Conservation (phyloP, 2,888 invertebrate genomes). For the Macrophya annulata region DNA sequence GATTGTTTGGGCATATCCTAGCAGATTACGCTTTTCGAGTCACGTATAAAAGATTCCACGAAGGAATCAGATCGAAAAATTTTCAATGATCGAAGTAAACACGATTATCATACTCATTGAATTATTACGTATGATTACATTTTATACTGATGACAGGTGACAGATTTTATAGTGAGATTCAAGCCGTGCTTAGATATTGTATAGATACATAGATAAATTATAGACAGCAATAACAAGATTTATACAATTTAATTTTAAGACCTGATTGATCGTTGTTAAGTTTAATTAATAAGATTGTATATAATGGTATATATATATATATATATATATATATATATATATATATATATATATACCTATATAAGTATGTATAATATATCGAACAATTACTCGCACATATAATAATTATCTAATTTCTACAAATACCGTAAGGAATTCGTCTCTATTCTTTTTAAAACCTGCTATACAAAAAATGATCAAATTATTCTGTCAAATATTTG, state of each 20-base stretch:
- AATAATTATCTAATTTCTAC: slow-evolving; percentile 49
- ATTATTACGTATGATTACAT: neutral
- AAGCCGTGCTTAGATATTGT: slow-evolving; percentile 15
- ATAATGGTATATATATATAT: slow-evolving; percentile 20
- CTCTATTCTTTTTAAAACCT: slow-evolving; percentile 12
- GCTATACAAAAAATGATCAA: neutral
- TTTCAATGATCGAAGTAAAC: neutral
- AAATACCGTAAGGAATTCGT: neutral
- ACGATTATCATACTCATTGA: neutral
- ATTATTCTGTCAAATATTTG: neutral
- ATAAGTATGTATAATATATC: neutral
- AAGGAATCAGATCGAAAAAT: neutral
- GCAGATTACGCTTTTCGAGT: slow-evolving; percentile 44
- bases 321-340: neutral
- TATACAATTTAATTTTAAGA: slow-evolving; percentile 51
- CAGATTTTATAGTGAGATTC: slow-evolving; percentile 47
- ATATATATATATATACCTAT: slow-evolving; percentile 8
- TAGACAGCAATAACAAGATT: slow-evolving; percentile 46
- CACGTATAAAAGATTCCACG: neutral
- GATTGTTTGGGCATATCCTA: slow-evolving; percentile 41
- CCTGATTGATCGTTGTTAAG: slow-evolving; percentile 47
- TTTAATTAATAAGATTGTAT: slow-evolving; percentile 48
- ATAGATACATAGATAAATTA: slow-evolving; percentile 26
- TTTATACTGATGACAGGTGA: slow-evolving; percentile 8
- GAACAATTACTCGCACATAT: neutral